A percentile compares a stretch with the other conserved stretches of the same genome.
Conservation (phyloP, 1,140 invertebrate genomes). For the Muscidifurax raptorellus region DNA sequence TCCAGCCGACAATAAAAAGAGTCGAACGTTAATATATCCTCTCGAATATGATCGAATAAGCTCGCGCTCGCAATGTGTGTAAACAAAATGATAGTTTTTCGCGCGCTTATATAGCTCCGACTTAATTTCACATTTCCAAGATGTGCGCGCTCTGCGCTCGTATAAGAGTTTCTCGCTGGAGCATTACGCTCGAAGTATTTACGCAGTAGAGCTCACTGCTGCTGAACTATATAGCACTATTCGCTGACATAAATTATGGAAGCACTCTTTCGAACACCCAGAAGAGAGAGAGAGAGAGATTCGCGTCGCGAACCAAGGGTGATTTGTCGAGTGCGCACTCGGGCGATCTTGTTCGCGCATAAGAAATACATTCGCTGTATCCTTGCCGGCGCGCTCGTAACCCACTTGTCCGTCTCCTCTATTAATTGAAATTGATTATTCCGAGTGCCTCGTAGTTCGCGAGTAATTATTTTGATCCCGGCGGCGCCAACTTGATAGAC, state of each 20-base stretch:
- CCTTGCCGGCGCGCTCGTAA: background rate
- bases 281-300: background rate
- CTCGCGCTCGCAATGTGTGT: background rate
- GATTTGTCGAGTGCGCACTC: background rate
- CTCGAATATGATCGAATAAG: background rate
- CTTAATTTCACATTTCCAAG: background rate
- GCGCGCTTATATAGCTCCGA: background rate
- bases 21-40: background rate
- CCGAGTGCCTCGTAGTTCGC: no score
- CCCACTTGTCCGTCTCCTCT: background rate
- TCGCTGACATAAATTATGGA: slow-evolving; percentile 1
- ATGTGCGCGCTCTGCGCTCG: background rate
- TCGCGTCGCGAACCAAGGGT: background rate
- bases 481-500: background rate
- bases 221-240: background rate
- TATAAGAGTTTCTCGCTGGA: background rate
- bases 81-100: background rate
- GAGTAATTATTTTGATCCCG: no score
- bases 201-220: background rate
- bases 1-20: background rate
- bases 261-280: background rate
- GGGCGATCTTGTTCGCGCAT: background rate
- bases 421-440: background rate
- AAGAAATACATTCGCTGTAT: background rate
- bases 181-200: background rate